Evolutionary conservation across 2,888 invertebrate genomes (phyloP).

Genomic region (Congeria kusceri): DNA sequence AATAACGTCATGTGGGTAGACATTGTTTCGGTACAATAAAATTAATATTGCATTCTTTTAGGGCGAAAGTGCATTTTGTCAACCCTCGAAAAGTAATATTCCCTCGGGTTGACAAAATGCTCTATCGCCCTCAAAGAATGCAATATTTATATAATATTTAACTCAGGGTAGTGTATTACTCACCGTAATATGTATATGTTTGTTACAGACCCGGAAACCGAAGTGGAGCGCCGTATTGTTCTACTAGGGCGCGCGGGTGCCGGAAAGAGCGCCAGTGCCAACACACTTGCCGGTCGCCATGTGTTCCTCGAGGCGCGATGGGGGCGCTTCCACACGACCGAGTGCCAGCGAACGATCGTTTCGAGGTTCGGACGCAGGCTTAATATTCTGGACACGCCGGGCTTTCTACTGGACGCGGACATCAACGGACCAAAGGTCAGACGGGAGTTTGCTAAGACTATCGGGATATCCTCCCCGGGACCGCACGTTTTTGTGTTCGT

Average conservation of each 20-base stretch:
- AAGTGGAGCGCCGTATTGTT: constrained; percentile 55
- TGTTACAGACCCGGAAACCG: constrained; percentile 32
- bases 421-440: constrained; percentile 53
- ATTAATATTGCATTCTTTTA: too few relatives aligned
- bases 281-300: constrained; percentile 60
- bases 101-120: too few relatives aligned
- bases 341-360: constrained; percentile 55
- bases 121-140: too few relatives aligned
- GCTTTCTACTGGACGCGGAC: constrained; percentile 58
- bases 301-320: constrained; percentile 59
- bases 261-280: constrained; percentile 61
- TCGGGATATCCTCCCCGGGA: constrained; percentile 60
- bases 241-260: constrained; percentile 53
- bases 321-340: constrained; percentile 63
- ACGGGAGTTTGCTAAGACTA: constrained; percentile 55
- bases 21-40: too few relatives aligned
- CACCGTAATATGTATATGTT: too few relatives aligned
- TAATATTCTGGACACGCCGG: constrained; percentile 60
- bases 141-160: too few relatives aligned
- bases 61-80: too few relatives aligned
- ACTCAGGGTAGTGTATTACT: too few relatives aligned
- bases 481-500: constrained; percentile 65
- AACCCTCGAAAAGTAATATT: too few relatives aligned
- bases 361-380: constrained; percentile 54
- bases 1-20: too few relatives aligned